Base-by-base conservation (phyloP, 2,797 vertebrate genomes). In the Mus caroli region DNA sequence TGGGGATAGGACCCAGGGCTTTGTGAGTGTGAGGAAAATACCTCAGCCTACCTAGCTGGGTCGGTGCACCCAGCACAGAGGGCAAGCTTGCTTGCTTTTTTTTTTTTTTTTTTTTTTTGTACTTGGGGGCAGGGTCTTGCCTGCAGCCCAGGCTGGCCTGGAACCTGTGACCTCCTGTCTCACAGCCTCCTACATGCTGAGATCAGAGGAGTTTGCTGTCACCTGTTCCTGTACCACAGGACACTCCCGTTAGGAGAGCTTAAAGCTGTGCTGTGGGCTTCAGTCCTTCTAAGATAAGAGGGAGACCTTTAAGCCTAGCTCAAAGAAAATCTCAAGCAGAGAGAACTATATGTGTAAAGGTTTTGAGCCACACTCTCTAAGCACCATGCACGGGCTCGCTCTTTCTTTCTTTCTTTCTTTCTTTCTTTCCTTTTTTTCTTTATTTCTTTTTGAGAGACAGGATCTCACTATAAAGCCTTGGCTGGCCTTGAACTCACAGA, bases 261-360 rank as follows among this genome's bases (percentile, higher is more conserved):
- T 31, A 40, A n/a, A 71, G 12, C 17, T 90, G 34, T 46, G 43
- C 8, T 40, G 6, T 40, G 50, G 80, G 69, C 40, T 87, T 90
- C 67, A 62, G 83, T 80, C n/a, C 82, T 93, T 94, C 22, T 43
- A 54, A 90, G 37, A 60, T 20, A 90, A 80, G 50, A 85, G 43
- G 43, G 6, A 67, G 22, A 52, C 15, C 11, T 62, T 75, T 77
- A 62, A 89, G 8, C 34, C 20, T 28, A 88, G 52, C 9, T 78
- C 46, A 28, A 60, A 79, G 40, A 88, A 85, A 62, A 91, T 69
- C 62, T 46, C 2, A 58, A 52, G 52, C 67, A 79, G 8, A 94
- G 34, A 62, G 40, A 77, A 90, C 6, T 64, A 37, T 12, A 3
- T 37, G 19, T 9, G 52, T 34, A n/a, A 93, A 56, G 86, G 34